Percentiles rank a stretch among this genome's conserved stretches.
These are phyloP conservation scores for Achroia grisella DNA, from an alignment of 1,140 invertebrate species.

Conservation along the genomic window DNA sequence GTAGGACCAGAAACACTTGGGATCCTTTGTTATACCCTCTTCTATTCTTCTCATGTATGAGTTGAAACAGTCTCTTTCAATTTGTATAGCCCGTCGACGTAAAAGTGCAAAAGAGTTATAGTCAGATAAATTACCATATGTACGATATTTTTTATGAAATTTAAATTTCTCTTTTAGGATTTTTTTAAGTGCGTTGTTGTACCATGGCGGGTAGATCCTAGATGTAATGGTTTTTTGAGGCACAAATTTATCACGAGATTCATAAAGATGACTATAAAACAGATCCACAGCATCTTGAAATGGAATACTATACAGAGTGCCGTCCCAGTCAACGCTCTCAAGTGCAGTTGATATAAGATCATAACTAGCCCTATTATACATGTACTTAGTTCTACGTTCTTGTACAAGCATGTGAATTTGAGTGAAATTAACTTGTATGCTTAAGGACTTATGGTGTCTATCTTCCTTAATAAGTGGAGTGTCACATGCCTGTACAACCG, in stretches of 20 bases:
- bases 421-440: no score
- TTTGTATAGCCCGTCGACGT: neutral
- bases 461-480: no score
- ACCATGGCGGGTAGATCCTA: slow-evolving; percentile 7
- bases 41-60: slow-evolving; percentile 5
- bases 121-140: slow-evolving; percentile 7
- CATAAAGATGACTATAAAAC: slow-evolving; percentile 7
- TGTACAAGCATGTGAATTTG: neutral
- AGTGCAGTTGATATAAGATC: neutral
- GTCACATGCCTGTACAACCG: no score
- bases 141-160: slow-evolving; percentile 8
- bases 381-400: no score
- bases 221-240: neutral
- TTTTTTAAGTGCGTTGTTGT: slow-evolving; percentile 2
- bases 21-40: slow-evolving; percentile 1
- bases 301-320: neutral
- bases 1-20: slow-evolving; percentile 11
- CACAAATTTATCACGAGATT: slow-evolving; percentile 1
- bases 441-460: no score
- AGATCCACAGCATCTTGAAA: slow-evolving; percentile 2
- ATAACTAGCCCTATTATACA: slow-evolving; percentile 1
- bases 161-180: slow-evolving; percentile 15
- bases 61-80: slow-evolving; percentile 1
- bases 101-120: slow-evolving; percentile 1
- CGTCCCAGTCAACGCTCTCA: neutral